Evolutionary conservation across 2,888 invertebrate species (phyloP), one percentile per base, ranked within the genome.

Genomic region (Lasioglossum villosulum): DNA sequence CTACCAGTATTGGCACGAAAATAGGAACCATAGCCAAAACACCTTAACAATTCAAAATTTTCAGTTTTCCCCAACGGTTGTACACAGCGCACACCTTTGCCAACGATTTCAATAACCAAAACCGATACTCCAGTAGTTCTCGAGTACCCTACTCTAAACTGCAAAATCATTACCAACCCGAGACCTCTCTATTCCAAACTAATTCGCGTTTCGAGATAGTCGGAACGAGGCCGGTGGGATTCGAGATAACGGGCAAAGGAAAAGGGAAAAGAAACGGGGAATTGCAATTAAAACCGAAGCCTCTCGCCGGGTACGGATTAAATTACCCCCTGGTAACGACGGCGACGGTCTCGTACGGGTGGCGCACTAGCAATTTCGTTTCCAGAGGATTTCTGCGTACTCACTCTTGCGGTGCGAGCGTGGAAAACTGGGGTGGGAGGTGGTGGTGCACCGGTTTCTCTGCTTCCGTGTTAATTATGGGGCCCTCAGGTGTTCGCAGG

Each of bases 391-490:
- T 71, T 77, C 75, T 78, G 79, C 73, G 56, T 89, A 93, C 93
- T 93, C 80, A 93, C 93, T 93, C 92, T 78, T 86, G 86, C 83
- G 83, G 85, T 27, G 74, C 81, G 42, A 88, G 82, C 27, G 82
- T 80, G 48, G 88, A 83, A 76, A 75, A 78, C 77, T 79, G 75
- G 52, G 78, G 45, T 74, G 76, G 68, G 30, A 74, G 56, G 10
- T 34, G 66, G 71, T 80, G 81, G 75, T 63, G 83, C 77, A 86
- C 73, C 73, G 90, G 89, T 90, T 91, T 92, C 87, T 92, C 93
- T 72, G 87, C 88, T 89, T 92, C 93, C 81, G 92, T 89, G 84
- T 88, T 92, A 89, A 92, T 90, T 86, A 91, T 87, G 56, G 92
- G 92, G 39, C 91, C 90, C 82, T 90, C 90, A 48, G 92, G 89